Percentiles rank a stretch among this genome's conserved stretches.
Conservation (phyloP, 2,113 vertebrate species). For the Neomonachus schauinslandi region DNA sequence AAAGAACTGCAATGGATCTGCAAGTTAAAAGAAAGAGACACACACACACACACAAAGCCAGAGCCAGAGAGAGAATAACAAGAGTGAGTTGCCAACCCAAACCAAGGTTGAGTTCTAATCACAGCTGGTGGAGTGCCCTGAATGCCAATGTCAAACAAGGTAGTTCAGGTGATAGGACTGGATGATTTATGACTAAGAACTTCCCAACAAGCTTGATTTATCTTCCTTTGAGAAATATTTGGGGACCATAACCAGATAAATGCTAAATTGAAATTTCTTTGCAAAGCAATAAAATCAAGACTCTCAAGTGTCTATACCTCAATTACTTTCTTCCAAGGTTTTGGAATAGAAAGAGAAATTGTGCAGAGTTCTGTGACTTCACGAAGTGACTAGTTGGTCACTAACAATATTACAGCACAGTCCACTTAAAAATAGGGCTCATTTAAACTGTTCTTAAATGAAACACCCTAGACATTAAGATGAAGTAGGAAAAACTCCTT, state of each 20-base stretch:
- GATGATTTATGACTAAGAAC: constrained; percentile 26
- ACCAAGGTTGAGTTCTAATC: constrained; percentile 39
- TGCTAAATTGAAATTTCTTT: constrained; percentile 70
- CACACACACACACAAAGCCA: background rate
- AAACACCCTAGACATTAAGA: constrained; percentile 54
- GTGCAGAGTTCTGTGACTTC: background rate
- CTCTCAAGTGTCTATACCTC: constrained; percentile 26
- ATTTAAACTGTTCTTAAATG: constrained; percentile 61
- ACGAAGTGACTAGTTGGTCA: constrained; percentile 22
- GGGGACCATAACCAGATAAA: constrained; percentile 67
- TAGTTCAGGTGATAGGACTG: constrained; percentile 10
- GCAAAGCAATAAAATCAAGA: constrained; percentile 67
- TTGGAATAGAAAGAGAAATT: constrained; percentile 42
- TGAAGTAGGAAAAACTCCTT: constrained; percentile 53
- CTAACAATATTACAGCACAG: constrained; percentile 22
- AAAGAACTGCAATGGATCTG: constrained; percentile 12
- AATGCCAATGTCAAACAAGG: constrained; percentile 28
- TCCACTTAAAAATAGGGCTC: constrained; percentile 47
- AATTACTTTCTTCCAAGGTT: constrained; percentile 60
- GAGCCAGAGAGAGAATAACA: background rate
- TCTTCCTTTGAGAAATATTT: constrained; percentile 68
- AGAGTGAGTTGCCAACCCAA: background rate
- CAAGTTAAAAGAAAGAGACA: background rate
- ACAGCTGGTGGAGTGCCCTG: background rate
- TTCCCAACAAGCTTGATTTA: constrained; percentile 60